Percentiles rank a stretch among this genome's conserved stretches.
Evolutionary conservation across 1,140 invertebrate species (phyloP).

Genomic region (Steinernema feltiae): DNA sequence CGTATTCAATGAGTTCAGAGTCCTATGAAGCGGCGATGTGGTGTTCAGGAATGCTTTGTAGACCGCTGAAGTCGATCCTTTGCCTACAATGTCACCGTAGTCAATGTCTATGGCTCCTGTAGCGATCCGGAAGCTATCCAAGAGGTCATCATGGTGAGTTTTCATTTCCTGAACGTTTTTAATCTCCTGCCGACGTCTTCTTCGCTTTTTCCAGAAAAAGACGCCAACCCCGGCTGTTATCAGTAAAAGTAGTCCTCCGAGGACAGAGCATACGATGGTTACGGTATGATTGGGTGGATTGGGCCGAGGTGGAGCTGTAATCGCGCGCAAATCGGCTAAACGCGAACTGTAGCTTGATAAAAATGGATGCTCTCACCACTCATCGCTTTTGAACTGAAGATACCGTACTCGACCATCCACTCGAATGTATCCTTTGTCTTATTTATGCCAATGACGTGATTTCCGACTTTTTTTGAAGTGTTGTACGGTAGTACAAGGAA

Average conservation of each 20-base stretch:
- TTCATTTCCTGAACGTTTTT: neutral
- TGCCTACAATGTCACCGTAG: neutral
- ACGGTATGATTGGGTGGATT: neutral
- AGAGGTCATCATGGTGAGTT: neutral
- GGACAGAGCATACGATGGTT: neutral
- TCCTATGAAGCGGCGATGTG: neutral
- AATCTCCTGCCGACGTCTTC: neutral
- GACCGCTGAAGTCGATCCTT: neutral
- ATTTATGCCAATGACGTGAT: neutral
- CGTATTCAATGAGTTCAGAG: neutral
- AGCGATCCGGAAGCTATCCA: neutral
- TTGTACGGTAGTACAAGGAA: neutral
- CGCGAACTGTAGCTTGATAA: too few species aligned
- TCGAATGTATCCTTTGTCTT: neutral
- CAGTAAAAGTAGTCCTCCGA: neutral
- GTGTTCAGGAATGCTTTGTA: neutral
- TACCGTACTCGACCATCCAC: neutral
- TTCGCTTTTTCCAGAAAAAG: neutral
- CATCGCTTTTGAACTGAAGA: neutral
- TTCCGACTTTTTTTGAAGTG: neutral
- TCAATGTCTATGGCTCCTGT: neutral
- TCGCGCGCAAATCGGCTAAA: neutral
- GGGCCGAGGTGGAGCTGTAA: neutral
- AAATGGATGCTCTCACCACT: too few species aligned
- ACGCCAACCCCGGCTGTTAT: neutral